Conservation (phyloP, 2,888 invertebrate genomes). For the Tridacna gigas region DNA sequence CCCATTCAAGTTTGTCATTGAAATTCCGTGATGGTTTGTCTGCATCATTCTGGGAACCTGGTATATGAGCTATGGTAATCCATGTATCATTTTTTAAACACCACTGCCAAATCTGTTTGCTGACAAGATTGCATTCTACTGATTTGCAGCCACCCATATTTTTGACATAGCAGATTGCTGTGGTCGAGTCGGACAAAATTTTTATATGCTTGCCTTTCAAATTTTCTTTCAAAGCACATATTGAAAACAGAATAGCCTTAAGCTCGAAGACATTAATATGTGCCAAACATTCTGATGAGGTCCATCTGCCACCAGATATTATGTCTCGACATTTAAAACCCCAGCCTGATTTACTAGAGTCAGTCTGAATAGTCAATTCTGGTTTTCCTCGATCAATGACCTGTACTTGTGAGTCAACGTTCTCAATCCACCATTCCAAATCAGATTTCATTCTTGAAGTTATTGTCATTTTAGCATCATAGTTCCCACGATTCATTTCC, state of each 20-base stretch:
- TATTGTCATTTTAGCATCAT: conserved; percentile 20
- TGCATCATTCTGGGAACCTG: not conserved
- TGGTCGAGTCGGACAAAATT: conserved; percentile 4
- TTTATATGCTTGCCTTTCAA: conserved; percentile 8
- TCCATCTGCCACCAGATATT: conserved; percentile 21
- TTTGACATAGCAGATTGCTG: conserved; percentile 12
- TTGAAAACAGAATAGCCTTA: conserved; percentile 11
- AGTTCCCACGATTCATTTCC: conserved; percentile 12
- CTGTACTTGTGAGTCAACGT: not conserved
- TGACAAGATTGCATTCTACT: conserved; percentile 38
- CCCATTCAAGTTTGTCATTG: conserved; percentile 38
- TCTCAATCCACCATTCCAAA: not conserved
- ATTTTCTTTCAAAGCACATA: not conserved
- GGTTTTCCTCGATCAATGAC: not conserved
- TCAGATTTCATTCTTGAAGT: conserved; percentile 9
- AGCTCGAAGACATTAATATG: conserved; percentile 32
- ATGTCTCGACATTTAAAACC: not conserved
- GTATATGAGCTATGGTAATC: conserved; percentile 16
- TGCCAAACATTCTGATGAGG: not conserved
- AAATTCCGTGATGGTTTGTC: conserved; percentile 20
- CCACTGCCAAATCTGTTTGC: conserved; percentile 30
- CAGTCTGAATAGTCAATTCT: not conserved
- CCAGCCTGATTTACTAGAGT: not conserved
- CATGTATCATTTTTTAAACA: conserved; percentile 17
- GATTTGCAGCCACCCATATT: conserved; percentile 26